Evolutionary conservation across 2,888 invertebrate genomes (phyloP), one percentile per base, ranked within the genome.

Genomic region (Bombyx huttoni): DNA sequence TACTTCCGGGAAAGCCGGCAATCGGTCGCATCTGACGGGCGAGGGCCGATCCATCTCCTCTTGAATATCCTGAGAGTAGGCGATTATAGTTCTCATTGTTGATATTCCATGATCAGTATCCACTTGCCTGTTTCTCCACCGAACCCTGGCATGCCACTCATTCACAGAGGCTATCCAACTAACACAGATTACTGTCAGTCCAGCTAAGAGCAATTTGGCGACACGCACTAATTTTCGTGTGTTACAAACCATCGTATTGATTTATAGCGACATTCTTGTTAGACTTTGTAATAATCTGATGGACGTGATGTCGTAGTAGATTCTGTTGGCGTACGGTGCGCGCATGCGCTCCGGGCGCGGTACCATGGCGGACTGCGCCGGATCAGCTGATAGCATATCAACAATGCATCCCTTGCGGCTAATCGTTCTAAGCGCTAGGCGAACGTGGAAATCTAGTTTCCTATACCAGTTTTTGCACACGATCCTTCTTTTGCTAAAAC

Each of bases 1-100:
- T 57, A 83, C 64, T 46, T 69, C 64, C 53, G 86, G 87, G 55
- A 71, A 75, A 46, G 75, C 78, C 1, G 81, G 84, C 9, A 85
- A 64, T 12, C 78, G 73, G 59, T 81, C 80, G 63, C 89, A 89
- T 52, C 81, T 64, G 52, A 89, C 74, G 0, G 85, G 87, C 14
- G 72, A 75, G 8, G 86, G 87, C 13, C 80, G 72, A 56, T 89
- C 89, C 78, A 89, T 74, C 68, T 89, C 89, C 5, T 87, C 89
- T 63, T 79, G 86, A 63, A 89, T 89, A 57, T 80, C 87, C 66
- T 89, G 90, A 40, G 91, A 91, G 75, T 91, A 91, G 14, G 89
- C 91, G 58, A 91, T 89, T 60, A 91, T 90, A 56, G 91, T 91
- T 65, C 85, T 85, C 79, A 91, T 89, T 54, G 88, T 88, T 34